Evolutionary conservation across 1,140 invertebrate species (phyloP).

Genomic region (Gyrodactylus bullatarudis): DNA sequence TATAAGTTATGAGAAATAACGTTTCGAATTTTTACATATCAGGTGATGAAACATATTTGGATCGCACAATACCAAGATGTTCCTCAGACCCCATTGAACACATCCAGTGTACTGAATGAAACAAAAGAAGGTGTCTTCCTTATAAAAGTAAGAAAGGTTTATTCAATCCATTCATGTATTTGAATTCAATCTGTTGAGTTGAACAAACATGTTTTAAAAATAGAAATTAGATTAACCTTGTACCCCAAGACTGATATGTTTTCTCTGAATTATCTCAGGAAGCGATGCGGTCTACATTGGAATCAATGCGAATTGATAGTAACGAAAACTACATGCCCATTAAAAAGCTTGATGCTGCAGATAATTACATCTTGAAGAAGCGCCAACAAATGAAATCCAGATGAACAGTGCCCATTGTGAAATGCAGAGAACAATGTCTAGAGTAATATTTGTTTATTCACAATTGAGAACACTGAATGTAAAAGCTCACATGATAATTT

Average conservation of each 20-base stretch:
- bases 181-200: background rate
- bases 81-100: constrained; percentile 62
- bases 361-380: background rate
- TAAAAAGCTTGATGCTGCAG: background rate
- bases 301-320: background rate
- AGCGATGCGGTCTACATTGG: background rate
- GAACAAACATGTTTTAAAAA: background rate
- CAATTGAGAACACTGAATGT: too few species aligned
- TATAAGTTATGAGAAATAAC: background rate
- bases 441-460: too few species aligned
- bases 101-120: constrained; percentile 46
- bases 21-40: background rate
- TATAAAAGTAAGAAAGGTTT: background rate
- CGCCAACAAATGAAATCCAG: background rate
- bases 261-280: background rate
- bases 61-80: constrained; percentile 1
- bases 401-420: too few species aligned
- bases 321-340: background rate
- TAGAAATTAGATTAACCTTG: background rate
- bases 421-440: too few species aligned
- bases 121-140: constrained; percentile 16
- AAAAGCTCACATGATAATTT: too few species aligned
- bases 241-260: too few species aligned
- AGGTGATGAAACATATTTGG: constrained; percentile 2
- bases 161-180: background rate